Evolutionary conservation across 2,113 vertebrate species (phyloP), one percentile per base, ranked within the genome.

Genomic region (Coracopsis vasa): DNA sequence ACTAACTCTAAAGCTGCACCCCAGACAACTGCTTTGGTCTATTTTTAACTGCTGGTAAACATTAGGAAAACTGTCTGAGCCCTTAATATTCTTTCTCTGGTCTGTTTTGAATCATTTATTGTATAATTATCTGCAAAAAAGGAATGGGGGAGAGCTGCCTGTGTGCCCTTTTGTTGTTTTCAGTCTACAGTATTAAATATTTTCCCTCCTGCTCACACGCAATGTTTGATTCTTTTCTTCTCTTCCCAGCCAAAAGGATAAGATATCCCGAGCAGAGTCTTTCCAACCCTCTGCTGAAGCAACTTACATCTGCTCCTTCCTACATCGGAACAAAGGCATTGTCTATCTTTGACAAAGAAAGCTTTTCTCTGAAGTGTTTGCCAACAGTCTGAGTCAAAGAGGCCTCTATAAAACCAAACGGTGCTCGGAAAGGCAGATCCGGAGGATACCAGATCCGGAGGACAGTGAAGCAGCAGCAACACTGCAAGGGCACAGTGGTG

Each of bases 21-120:
- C 80, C 54, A 83, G 86, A 95, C 83, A 83, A 84, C 73, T 33
- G 87, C 77, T 91, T 70, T 80, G 72, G 72, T 91, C 90, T 92
- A 84, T 95, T 95, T 97, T 96, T 92, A 94, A 60, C 95, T 70
- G 33, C 67, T 78, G 72, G 67, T 73, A 91, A 92, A 80, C 54
- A 78, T 78, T 84, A 86, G 83, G 45, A 73, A 94, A 83, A 91
- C 60, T 18, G 39, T 77, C 82, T 80, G 69, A 84, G 60, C 50
- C 24, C 0, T 0, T 48, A 77, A 62, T 66, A 48, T 29, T 80
- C 64, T 84, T 87, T 50, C 56, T 50, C 58, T 44, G 21, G 29
- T 60, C 54, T 78, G 73, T 84, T 84, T 74, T 74, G 69, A 91
- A 74, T 35, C 4, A 42, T 58, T 89, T 93, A 37, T 74, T 58